Conservation (phyloP, 2,113 vertebrate species). For the Sinocyclocheilus anshuiensis region DNA sequence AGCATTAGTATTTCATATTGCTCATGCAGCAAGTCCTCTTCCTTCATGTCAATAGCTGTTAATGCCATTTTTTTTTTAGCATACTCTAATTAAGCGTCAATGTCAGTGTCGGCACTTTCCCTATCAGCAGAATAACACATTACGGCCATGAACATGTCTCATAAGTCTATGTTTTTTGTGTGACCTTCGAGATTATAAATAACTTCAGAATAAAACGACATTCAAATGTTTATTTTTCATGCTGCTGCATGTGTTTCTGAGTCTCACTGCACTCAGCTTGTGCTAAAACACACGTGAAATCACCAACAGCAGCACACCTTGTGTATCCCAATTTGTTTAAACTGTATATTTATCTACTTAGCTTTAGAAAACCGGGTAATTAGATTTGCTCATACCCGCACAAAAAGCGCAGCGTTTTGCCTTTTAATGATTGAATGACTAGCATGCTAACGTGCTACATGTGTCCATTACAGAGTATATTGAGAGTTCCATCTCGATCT, state of each 20-base stretch:
- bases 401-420: background rate
- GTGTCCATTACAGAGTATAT: background rate
- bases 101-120: background rate
- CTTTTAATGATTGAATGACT: constrained; percentile 19
- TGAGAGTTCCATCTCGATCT: background rate
- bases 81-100: background rate
- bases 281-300: background rate
- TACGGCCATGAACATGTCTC: background rate
- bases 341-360: background rate
- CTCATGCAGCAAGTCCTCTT: background rate
- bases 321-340: background rate
- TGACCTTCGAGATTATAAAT: background rate
- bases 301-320: background rate
- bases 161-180: background rate
- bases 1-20: background rate
- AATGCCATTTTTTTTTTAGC: background rate
- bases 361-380: background rate
- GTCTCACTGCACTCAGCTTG: background rate
- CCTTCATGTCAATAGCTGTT: background rate
- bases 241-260: background rate
- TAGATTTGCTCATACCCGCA: background rate
- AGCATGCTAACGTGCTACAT: constrained; percentile 30
- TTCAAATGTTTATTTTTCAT: background rate
- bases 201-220: background rate
- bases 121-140: background rate